Evolutionary conservation across 2,113 vertebrate species (phyloP).

Genomic region (Steatornis caripensis): DNA sequence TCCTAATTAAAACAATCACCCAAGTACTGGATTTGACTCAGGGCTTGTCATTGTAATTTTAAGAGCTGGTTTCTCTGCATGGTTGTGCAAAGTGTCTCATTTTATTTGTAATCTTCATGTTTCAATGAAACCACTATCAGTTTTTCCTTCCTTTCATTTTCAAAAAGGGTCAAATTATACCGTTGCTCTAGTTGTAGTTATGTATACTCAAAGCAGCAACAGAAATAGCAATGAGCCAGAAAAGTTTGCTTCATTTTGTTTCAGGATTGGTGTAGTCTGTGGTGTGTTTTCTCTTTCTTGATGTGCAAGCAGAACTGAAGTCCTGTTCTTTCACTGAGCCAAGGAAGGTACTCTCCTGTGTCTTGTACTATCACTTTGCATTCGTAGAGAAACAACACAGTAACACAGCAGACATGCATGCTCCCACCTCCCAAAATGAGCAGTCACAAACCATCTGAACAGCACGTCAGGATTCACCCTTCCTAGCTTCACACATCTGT

Average conservation of each 20-base stretch:
- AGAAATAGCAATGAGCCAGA: background rate
- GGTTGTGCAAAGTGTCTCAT: background rate
- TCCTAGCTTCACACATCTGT: background rate
- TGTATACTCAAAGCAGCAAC: background rate
- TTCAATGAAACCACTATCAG: conserved; percentile 15
- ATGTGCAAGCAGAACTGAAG: background rate
- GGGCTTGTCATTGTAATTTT: background rate
- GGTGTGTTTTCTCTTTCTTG: background rate
- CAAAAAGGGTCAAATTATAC: background rate
- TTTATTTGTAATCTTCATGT: conserved; percentile 1
- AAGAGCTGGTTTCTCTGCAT: conserved; percentile 28
- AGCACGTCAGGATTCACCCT: accelerated
- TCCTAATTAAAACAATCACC: conserved; percentile 40
- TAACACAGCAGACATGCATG: background rate
- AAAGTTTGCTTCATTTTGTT: background rate
- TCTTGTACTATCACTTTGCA: background rate
- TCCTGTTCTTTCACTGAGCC: background rate
- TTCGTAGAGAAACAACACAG: background rate
- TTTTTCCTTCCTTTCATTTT: conserved; percentile 33
- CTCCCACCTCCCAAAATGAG: background rate
- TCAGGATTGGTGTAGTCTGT: background rate
- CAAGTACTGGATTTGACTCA: background rate
- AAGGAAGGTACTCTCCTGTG: background rate
- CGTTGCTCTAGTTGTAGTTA: background rate
- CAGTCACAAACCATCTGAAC: background rate